phyloP scores from a whole-genome alignment of 2,888 invertebrate genomes.

The Boloria selene region DNA sequence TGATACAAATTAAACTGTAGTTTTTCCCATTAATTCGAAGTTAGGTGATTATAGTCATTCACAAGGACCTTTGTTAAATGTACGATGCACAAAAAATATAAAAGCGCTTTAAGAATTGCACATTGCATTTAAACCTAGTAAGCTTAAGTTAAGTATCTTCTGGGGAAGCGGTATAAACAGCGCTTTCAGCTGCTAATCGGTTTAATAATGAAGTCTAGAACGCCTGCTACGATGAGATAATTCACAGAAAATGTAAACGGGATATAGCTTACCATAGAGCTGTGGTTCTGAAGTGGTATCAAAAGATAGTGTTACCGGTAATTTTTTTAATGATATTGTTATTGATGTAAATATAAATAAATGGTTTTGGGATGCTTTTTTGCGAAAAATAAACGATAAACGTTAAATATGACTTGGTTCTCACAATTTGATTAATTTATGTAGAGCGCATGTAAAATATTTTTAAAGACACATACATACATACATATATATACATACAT shows the following conservation, averaged over 20 bases:
- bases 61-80: neutral
- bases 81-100: neutral
- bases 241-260: constrained; percentile 32
- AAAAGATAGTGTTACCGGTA: neutral
- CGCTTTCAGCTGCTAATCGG: constrained; percentile 44
- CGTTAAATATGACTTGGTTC: too few species aligned
- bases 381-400: too few species aligned
- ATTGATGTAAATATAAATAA: too few species aligned
- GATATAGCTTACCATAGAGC: constrained; percentile 13
- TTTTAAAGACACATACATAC: too few species aligned
- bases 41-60: too few species aligned
- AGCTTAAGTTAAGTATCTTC: constrained; percentile 33
- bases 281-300: constrained; percentile 5
- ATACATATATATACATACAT: too few species aligned
- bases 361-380: too few species aligned
- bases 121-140: constrained; percentile 22
- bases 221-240: constrained; percentile 46
- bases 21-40: too few species aligned
- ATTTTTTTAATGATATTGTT: neutral
- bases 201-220: constrained; percentile 47
- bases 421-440: too few species aligned
- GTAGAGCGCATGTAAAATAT: too few species aligned
- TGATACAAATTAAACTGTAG: too few species aligned
- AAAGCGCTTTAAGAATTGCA: constrained; percentile 19
- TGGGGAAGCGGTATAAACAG: constrained; percentile 33